These are phyloP conservation scores for Desmophyllum pertusum DNA, from an alignment of 92 coral and sea anemone genomes.

Conservation along the genomic window DNA sequence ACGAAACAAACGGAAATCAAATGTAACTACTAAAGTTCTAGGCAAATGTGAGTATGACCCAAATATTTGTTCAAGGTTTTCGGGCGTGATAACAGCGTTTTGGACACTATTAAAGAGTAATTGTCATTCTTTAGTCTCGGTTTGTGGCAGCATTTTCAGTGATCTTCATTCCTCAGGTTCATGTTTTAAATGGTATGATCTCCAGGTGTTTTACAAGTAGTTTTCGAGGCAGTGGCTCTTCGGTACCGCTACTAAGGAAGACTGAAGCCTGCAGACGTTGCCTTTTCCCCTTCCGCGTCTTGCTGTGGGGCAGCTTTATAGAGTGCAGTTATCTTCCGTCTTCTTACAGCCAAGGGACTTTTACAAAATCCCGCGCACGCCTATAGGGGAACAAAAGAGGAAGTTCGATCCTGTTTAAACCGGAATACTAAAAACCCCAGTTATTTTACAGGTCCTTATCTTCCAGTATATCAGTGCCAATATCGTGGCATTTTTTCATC, in stretches of 20 bases:
- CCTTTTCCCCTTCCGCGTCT: background rate
- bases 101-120: background rate
- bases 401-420: background rate
- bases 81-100: background rate
- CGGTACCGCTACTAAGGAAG: background rate
- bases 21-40: background rate
- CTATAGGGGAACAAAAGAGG: background rate
- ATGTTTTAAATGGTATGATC: background rate
- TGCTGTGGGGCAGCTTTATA: background rate
- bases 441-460: background rate
- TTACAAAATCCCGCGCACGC: background rate
- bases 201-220: background rate
- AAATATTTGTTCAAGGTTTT: conserved; percentile 15
- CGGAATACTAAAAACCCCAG: background rate
- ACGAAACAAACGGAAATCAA: background rate
- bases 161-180: conserved; percentile 17
- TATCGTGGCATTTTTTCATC: conserved; percentile 9
- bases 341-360: background rate
- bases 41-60: background rate
- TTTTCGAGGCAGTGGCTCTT: background rate
- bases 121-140: background rate
- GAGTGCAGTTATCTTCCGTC: background rate
- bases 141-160: background rate
- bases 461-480: background rate
- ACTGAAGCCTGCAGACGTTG: background rate